Evolutionary conservation across 2,888 invertebrate genomes (phyloP).

Genomic region (Ctenicera cuprea): DNA sequence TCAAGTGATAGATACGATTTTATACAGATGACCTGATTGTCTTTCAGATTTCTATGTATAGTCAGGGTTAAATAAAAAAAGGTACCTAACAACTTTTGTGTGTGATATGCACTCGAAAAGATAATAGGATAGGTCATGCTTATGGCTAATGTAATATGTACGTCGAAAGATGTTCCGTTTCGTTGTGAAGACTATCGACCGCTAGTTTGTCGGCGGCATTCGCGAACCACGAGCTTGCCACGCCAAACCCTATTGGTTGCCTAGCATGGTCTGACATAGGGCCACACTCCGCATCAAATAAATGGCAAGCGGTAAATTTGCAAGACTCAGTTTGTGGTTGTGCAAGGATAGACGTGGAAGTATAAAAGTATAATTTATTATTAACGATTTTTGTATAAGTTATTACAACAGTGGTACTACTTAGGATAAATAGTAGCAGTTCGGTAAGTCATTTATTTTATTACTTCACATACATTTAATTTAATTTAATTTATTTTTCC

Average conservation of each 20-base stretch:
- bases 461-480: too few species aligned
- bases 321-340: conserved; percentile 49
- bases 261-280: conserved; percentile 86
- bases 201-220: conserved; percentile 59
- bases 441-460: too few species aligned
- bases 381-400: too few species aligned
- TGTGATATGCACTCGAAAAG: background rate
- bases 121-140: conserved; percentile 24
- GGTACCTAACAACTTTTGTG: background rate
- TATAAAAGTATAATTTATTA: too few species aligned
- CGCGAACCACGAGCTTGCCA: conserved; percentile 67
- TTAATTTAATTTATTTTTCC: too few species aligned
- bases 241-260: conserved; percentile 77
- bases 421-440: too few species aligned
- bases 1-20: too few species aligned
- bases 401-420: too few species aligned
- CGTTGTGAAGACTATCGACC: conserved; percentile 52
- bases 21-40: too few species aligned
- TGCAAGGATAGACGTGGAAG: conserved; percentile 2
- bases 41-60: background rate
- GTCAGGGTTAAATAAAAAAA: too few species aligned
- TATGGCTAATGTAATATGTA: background rate
- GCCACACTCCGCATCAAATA: conserved; percentile 77
- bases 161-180: conserved; percentile 33
- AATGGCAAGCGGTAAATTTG: conserved; percentile 65